Evolutionary conservation across 2,113 vertebrate species (phyloP).

Genomic region (Ranitomeya imitator): DNA sequence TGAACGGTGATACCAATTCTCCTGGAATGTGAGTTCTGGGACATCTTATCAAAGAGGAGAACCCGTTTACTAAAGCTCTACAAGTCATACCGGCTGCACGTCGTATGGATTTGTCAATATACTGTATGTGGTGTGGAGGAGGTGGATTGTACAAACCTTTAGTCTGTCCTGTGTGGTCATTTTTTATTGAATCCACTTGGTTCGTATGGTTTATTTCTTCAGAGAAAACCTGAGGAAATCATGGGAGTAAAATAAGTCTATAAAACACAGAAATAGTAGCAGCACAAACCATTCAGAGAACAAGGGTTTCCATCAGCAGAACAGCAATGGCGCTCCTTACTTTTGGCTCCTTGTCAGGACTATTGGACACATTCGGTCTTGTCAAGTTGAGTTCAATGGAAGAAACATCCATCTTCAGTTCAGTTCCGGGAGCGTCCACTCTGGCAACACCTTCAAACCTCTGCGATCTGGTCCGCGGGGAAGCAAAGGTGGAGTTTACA

Average conservation of each 20-base stretch:
- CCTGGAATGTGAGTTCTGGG: background rate
- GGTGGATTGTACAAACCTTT: constrained; percentile 25
- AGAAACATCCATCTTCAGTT: constrained; percentile 66
- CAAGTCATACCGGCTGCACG: background rate
- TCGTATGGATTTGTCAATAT: no score
- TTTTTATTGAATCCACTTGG: background rate
- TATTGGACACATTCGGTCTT: constrained; percentile 65
- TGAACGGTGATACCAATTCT: no score
- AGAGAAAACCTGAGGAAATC: background rate
- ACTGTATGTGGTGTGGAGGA: background rate
- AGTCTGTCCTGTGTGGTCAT: background rate
- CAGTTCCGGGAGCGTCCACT: constrained; percentile 60
- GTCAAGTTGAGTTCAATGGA: constrained; percentile 72
- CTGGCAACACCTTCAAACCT: constrained; percentile 69
- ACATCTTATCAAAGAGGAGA: background rate
- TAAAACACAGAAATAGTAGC: background rate
- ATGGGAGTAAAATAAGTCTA: background rate
- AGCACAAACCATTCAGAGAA: background rate
- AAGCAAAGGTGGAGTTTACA: constrained; percentile 52
- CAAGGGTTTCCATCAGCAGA: background rate
- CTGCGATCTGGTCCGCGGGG: constrained; percentile 69
- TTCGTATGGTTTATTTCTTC: constrained; percentile 3
- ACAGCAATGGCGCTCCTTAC: constrained; percentile 66
- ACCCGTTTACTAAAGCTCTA: background rate
- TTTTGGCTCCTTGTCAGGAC: constrained; percentile 66